phyloP scores from a whole-genome alignment of 2,888 invertebrate genomes.

The Apantesis nais region DNA sequence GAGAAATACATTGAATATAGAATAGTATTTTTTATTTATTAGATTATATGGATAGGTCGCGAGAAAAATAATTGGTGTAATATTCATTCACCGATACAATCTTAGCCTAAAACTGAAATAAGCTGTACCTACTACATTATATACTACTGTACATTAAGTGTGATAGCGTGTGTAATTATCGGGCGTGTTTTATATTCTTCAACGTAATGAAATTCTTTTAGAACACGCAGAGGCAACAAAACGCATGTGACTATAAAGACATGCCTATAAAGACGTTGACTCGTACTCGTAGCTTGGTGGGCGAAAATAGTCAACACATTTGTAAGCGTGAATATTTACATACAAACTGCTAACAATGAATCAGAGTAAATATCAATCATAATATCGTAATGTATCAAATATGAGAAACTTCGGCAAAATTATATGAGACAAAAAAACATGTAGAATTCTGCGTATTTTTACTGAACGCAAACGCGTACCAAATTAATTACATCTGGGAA shows the following conservation, averaged over 20 bases:
- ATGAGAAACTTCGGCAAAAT: constrained; percentile 16
- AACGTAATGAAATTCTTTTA: constrained; percentile 53
- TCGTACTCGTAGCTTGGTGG: constrained; percentile 50
- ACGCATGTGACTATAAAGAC: constrained; percentile 28
- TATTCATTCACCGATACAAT: background rate
- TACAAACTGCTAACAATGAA: constrained; percentile 37
- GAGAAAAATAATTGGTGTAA: background rate
- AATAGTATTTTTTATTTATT: background rate
- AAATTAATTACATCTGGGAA: constrained; percentile 22
- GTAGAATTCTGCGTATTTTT: constrained; percentile 2
- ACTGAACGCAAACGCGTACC: constrained; percentile 8
- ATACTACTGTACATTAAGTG: constrained; percentile 2
- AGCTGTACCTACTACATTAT: background rate
- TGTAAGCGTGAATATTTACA: constrained; percentile 36
- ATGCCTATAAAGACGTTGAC: constrained; percentile 53
- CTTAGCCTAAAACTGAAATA: background rate
- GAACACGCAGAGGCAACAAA: constrained; percentile 60
- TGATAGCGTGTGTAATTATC: background rate
- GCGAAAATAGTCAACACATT: constrained; percentile 34
- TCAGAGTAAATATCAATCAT: constrained; percentile 27
- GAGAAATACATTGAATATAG: background rate
- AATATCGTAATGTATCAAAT: constrained; percentile 27
- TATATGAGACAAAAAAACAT: constrained; percentile 3
- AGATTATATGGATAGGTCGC: background rate
- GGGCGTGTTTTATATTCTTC: constrained; percentile 21